Percentiles rank a stretch among this genome's conserved stretches.
Evolutionary conservation across 2,113 vertebrate species (phyloP).

Genomic region (Phalacrocorax carbo): DNA sequence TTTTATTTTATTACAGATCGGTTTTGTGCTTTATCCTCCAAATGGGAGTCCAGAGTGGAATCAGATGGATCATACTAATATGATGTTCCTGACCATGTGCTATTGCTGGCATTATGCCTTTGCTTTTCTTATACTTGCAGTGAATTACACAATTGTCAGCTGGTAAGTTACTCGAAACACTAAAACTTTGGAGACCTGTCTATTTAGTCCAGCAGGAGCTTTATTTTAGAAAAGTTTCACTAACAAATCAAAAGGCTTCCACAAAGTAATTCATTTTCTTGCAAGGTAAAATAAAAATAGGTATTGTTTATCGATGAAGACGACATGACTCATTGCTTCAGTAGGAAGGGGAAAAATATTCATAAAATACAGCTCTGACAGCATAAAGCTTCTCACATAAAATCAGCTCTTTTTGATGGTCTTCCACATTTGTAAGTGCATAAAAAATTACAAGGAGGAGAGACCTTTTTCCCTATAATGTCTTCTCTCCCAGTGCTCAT

Average conservation of each 20-base stretch:
- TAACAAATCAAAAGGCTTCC: not conserved
- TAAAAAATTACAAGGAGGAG: not conserved
- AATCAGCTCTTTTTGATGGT: not conserved
- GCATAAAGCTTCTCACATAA: not conserved
- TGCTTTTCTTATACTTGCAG: conserved; percentile 76
- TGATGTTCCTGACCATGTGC: conserved; percentile 90
- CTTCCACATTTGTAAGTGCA: not conserved
- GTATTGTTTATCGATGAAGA: not conserved
- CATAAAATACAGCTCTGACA: not conserved
- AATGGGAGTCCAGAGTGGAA: conserved; percentile 84
- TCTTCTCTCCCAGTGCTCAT: not conserved
- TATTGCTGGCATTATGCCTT: conserved; percentile 92
- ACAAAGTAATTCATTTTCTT: not conserved
- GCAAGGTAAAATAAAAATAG: not conserved
- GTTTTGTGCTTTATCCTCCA: conserved; percentile 89
- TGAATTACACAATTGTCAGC: conserved; percentile 79
- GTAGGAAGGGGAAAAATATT: not conserved
- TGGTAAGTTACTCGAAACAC: conserved; percentile 80
- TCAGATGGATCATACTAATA: conserved; percentile 80
- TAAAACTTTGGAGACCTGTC: not conserved
- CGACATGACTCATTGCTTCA: not conserved
- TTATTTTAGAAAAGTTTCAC: not conserved
- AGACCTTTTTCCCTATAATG: not conserved
- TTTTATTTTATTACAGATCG: conserved; percentile 79
- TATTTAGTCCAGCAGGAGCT: not conserved